Conservation (phyloP, 2,797 vertebrate genomes). For the Hyperoplus lanceolatus region DNA sequence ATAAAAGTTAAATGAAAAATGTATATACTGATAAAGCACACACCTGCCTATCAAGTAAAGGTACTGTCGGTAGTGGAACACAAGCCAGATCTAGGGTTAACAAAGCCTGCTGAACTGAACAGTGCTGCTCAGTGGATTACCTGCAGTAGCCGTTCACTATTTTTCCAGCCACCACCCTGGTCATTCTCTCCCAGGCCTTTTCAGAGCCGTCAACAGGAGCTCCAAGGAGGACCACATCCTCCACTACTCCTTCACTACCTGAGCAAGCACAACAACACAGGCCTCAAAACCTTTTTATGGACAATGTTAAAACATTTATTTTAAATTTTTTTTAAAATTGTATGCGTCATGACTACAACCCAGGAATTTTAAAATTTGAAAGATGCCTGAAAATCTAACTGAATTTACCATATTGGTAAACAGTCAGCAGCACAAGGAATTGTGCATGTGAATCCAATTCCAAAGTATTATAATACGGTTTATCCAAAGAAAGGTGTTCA, state of each 20-base stretch:
- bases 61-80: too few relatives aligned
- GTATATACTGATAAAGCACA: too few relatives aligned
- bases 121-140: constrained; percentile 69
- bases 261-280: constrained; percentile 18
- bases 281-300: background rate
- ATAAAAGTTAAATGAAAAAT: too few relatives aligned
- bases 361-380: background rate
- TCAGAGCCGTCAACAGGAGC: constrained; percentile 95
- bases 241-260: constrained; percentile 93
- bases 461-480: background rate
- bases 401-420: background rate
- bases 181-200: constrained; percentile 91
- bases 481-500: background rate
- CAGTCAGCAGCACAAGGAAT: background rate
- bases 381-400: background rate
- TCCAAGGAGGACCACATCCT: constrained; percentile 94
- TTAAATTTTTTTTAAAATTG: too few relatives aligned
- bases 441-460: background rate
- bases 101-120: too few relatives aligned
- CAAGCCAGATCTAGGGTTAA: too few relatives aligned
- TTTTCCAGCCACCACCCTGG: constrained; percentile 91
- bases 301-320: background rate
- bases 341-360: too few relatives aligned
- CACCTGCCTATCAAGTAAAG: too few relatives aligned
- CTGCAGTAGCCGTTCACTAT: constrained; percentile 98